Evolutionary conservation across 1,140 invertebrate species (phyloP).

Genomic region (Papilio aristodemus): DNA sequence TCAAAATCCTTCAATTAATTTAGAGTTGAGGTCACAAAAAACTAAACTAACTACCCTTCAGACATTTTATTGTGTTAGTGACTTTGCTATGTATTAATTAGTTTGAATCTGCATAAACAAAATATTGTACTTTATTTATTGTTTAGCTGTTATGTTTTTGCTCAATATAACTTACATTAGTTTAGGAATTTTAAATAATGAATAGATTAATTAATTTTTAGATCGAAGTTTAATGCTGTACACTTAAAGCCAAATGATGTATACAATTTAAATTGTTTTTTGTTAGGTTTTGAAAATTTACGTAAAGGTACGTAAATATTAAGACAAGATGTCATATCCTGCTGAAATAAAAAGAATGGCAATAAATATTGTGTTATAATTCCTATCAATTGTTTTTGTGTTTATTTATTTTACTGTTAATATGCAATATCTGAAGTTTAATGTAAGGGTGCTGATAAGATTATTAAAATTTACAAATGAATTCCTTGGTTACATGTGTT

Average conservation of each 20-base stretch:
- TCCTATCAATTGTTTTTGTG: not conserved
- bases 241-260: conserved; percentile 26
- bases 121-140: conserved; percentile 26
- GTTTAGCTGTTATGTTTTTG: conserved; percentile 38
- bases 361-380: not conserved
- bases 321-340: not conserved
- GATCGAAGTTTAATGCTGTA: conserved; percentile 4
- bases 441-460: not conserved
- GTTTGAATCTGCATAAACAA: conserved; percentile 1
- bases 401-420: not conserved
- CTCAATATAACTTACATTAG: conserved; percentile 35
- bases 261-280: conserved; percentile 22
- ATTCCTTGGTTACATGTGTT: not conserved
- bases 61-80: not conserved
- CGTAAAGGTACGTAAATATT: no score
- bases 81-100: not conserved
- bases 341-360: not conserved
- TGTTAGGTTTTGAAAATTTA: not conserved
- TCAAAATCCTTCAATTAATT: no score
- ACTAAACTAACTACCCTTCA: no score
- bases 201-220: conserved; percentile 3
- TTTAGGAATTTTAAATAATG: conserved; percentile 12
- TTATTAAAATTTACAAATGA: not conserved
- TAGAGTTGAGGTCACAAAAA: no score
- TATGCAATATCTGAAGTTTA: not conserved